A percentile compares a stretch with the other conserved stretches of the same genome.
Conservation (phyloP, 2,113 vertebrate species). For the Salminus brasiliensis region DNA sequence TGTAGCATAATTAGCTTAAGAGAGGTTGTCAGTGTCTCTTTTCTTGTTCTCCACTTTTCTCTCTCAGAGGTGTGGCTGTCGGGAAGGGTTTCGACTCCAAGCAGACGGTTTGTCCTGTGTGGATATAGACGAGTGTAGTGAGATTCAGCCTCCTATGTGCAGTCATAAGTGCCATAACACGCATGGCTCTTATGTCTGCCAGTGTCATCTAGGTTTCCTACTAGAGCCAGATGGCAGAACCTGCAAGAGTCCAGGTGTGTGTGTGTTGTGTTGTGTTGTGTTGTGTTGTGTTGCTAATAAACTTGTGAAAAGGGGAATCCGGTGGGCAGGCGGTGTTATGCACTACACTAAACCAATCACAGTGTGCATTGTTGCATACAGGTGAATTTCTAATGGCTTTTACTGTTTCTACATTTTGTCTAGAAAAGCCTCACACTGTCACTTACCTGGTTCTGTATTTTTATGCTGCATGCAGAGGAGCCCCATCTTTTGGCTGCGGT, state of each 20-base stretch:
- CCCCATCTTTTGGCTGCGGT: conserved; percentile 82
- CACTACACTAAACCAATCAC: no score
- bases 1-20: background rate
- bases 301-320: no score
- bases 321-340: no score
- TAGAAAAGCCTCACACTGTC: background rate
- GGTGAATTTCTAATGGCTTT: no score
- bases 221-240: conserved; percentile 79
- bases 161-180: conserved; percentile 85
- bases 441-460: background rate
- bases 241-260: conserved; percentile 84
- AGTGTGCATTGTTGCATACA: no score
- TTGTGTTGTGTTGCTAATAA: no score
- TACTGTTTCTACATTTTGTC: no score
- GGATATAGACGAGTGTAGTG: conserved; percentile 83
- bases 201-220: conserved; percentile 81
- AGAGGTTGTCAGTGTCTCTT: background rate
- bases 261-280: no score
- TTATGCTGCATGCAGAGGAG: conserved; percentile 71
- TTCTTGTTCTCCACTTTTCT: background rate
- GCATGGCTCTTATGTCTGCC: conserved; percentile 80
- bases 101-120: conserved; percentile 66
- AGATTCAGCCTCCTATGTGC: conserved; percentile 52
- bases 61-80: conserved; percentile 82
- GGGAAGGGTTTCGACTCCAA: conserved; percentile 74